Base-by-base conservation (phyloP, 2,888 invertebrate species). In the Blastobasis adustella region DNA sequence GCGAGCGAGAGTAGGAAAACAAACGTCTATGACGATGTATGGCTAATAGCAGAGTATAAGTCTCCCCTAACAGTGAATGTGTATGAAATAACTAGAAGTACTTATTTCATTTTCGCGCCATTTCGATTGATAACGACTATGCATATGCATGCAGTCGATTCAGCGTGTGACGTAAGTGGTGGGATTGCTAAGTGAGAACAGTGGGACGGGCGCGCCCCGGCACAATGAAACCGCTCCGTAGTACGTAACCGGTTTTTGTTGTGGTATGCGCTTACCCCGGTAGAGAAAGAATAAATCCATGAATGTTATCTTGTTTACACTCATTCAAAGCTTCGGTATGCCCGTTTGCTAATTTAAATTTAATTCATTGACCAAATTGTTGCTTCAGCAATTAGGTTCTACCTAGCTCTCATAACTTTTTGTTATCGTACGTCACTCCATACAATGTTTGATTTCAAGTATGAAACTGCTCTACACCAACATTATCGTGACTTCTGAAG, bases 171-270 rank as follows among this genome's bases (percentile, higher is more conserved):
- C 9, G 7, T 36, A 7, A 45, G 10, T 7, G 5, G 45, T 5
- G 5, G 52, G 53, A 59, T 10, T 49, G 45, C 52, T 48, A 43
- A 53, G 59, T 62, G 66, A 62, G 66, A 68, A 67, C 69, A 68
- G 65, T 67, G 59, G 65, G 64, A 65, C 63, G 67, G 63, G 69
- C 65, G 60, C 62, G 63, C 61, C 64, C 61, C 9, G 63, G 63
- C 65, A 79, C 78, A 78, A 78, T 82, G 79, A 77, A 83, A 80
- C 82, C 74, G 82, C 80, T 79, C 80, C 76, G 79, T 77, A 76
- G 78, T 82, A 79, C 74, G 66, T 79, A 88, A 89, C 88, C 84
- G 71, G 89, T 88, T 89, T 78, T 69, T 68, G 75, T 67, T 68
- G 67, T 72, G 85, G 84, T 81, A 85, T 86, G 85, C 79, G 49